phyloP scores from a whole-genome alignment of 2,888 invertebrate genomes.

The Tetheella fluctuosa region DNA sequence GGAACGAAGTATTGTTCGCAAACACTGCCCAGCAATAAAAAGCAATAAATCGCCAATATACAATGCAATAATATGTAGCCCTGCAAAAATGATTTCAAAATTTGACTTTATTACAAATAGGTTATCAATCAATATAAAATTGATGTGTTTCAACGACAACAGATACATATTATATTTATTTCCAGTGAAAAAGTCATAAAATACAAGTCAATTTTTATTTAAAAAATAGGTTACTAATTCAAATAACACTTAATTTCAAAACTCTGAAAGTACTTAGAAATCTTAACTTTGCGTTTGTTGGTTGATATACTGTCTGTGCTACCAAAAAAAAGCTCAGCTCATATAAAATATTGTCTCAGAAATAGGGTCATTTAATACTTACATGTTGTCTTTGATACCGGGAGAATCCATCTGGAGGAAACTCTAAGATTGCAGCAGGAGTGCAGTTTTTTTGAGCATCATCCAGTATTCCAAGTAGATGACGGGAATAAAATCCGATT shows the following conservation, averaged over 20 bases:
- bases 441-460: constrained; percentile 84
- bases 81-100: constrained; percentile 44
- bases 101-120: not conserved
- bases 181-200: no score
- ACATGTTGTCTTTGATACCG: constrained; percentile 85
- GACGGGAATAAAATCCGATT: constrained; percentile 44
- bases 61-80: constrained; percentile 89
- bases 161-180: no score
- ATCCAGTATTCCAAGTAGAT: constrained; percentile 52
- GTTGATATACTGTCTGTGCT: not conserved
- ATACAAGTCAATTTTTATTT: no score
- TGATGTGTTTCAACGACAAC: no score
- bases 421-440: constrained; percentile 90
- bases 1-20: constrained; percentile 97
- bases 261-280: no score
- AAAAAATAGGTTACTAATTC: no score
- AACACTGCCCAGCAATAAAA: constrained; percentile 90
- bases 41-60: constrained; percentile 87
- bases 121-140: no score
- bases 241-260: no score
- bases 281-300: no score
- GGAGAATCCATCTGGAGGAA: constrained; percentile 90
- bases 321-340: not conserved
- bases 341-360: not conserved
- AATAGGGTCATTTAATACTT: constrained; percentile 33